Evolutionary conservation across 2,888 invertebrate species (phyloP).

Genomic region (Hartigia nigra): DNA sequence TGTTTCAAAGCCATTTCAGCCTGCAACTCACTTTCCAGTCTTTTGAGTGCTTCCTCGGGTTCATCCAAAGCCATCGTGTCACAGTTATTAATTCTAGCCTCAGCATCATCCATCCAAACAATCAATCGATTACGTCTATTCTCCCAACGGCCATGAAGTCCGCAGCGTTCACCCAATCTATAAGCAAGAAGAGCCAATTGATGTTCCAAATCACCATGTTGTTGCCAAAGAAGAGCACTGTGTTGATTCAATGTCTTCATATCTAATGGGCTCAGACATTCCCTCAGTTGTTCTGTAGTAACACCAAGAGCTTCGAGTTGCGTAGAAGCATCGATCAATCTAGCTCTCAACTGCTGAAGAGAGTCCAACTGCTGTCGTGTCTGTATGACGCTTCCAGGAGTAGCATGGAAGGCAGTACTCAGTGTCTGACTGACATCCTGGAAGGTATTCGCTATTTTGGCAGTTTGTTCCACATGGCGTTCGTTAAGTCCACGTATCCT

Average conservation of each 20-base stretch:
- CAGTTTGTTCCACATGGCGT: conserved; percentile 74
- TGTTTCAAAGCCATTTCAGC: conserved; percentile 81
- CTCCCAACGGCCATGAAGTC: conserved; percentile 78
- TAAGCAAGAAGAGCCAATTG: conserved; percentile 79
- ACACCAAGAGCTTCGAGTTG: conserved; percentile 79
- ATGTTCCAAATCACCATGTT: conserved; percentile 84
- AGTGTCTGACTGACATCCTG: conserved; percentile 74
- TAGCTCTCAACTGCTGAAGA: conserved; percentile 72
- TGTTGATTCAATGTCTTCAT: conserved; percentile 83
- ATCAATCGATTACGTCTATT: conserved; percentile 74
- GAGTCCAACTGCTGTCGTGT: conserved; percentile 75
- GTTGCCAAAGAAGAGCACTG: conserved; percentile 82
- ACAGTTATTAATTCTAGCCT: conserved; percentile 66
- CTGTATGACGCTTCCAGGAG: conserved; percentile 72
- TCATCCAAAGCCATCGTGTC: conserved; percentile 68
- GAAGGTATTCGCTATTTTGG: conserved; percentile 72
- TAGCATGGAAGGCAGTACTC: conserved; percentile 68
- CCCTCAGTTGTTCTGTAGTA: conserved; percentile 84
- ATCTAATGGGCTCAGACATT: conserved; percentile 86
- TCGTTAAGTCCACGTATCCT: conserved; percentile 75
- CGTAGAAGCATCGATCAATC: conserved; percentile 70
- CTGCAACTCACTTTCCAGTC: conserved; percentile 79
- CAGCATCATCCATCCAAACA: conserved; percentile 78
- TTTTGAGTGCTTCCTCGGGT: conserved; percentile 79
- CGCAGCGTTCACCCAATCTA: conserved; percentile 79